These are phyloP conservation scores for Schizaphis graminum DNA, from an alignment of 2,888 invertebrate species.

Conservation along the genomic window DNA sequence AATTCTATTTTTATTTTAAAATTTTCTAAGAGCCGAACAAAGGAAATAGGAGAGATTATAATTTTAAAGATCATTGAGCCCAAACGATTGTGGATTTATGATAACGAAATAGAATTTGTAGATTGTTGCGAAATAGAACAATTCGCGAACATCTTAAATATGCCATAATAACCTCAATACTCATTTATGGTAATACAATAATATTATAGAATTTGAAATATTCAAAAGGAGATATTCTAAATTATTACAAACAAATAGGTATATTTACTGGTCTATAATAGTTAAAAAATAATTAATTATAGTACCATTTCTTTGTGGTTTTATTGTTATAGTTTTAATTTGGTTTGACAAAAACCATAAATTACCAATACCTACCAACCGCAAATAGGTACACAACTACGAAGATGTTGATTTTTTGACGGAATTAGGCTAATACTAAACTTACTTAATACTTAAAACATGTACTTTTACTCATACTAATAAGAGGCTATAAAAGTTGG, in stretches of 20 bases:
- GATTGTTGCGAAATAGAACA: background rate
- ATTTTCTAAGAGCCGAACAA: constrained; percentile 34
- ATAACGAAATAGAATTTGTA: constrained; percentile 9
- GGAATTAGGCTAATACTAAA: background rate
- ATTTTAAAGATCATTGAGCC: constrained; percentile 15
- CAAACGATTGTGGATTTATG: constrained; percentile 18
- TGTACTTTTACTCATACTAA: background rate
- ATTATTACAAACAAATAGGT: background rate
- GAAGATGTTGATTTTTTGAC: background rate
- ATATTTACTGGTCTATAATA: background rate
- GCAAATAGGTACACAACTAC: background rate
- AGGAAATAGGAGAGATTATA: background rate
- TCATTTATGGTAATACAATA: background rate
- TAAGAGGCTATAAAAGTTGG: background rate
- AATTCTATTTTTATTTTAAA: constrained; percentile 23
- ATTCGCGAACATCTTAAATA: background rate
- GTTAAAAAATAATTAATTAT: background rate
- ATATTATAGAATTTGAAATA: constrained; percentile 6
- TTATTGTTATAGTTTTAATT: background rate
- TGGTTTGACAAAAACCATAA: background rate
- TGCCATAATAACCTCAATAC: background rate
- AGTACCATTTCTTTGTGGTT: background rate
- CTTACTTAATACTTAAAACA: background rate
- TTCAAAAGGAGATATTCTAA: background rate
- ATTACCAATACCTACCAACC: background rate